phyloP scores from a whole-genome alignment of 2,113 vertebrate genomes.

The Alosa alosa region DNA sequence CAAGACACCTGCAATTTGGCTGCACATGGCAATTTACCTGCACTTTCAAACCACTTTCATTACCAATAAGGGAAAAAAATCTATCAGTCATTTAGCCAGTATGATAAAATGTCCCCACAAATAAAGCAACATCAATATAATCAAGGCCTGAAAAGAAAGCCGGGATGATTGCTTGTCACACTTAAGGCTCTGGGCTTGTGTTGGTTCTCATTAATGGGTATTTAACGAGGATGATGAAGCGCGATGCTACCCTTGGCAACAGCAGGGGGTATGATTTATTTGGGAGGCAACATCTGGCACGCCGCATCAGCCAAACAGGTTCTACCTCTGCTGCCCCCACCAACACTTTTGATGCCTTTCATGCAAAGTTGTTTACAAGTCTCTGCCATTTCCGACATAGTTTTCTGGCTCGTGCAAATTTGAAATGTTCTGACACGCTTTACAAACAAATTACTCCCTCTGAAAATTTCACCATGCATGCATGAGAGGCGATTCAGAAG shows the following conservation, averaged over 20 bases:
- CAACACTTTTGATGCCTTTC: background rate
- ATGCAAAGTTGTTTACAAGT: background rate
- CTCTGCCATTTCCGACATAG: background rate
- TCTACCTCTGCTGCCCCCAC: constrained; percentile 21
- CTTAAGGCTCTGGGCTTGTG: constrained; percentile 27
- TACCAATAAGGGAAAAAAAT: background rate
- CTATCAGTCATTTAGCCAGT: background rate
- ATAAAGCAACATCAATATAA: background rate
- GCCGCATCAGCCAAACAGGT: constrained; percentile 58
- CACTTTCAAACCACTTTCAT: background rate
- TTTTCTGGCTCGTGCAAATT: background rate
- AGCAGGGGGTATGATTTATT: constrained; percentile 67
- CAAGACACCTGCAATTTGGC: background rate
- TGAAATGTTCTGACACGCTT: background rate
- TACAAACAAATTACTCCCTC: background rate
- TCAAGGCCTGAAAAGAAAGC: background rate
- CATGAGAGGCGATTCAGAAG: background rate
- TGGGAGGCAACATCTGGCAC: constrained; percentile 64
- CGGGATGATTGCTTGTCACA: constrained; percentile 30
- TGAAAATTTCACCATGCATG: background rate
- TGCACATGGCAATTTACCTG: background rate
- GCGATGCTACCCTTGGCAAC: constrained; percentile 56
- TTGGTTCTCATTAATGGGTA: constrained; percentile 57
- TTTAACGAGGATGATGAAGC: constrained; percentile 66
- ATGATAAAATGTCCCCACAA: background rate